Percentiles rank a stretch among this genome's conserved stretches.
Conservation (phyloP, 2,888 invertebrate species). For the Lycocerus yunnanus region DNA sequence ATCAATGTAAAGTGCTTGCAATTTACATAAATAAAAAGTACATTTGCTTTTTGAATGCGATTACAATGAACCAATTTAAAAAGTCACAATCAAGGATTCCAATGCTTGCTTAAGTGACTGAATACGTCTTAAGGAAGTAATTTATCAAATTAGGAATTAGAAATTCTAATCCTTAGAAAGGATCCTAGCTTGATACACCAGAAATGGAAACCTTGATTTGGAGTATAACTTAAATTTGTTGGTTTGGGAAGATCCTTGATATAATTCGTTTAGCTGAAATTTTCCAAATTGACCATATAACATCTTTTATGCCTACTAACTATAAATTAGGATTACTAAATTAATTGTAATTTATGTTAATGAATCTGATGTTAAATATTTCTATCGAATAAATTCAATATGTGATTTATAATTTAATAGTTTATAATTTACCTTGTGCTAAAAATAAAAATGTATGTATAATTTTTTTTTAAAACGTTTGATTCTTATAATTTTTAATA, state of each 20-base stretch:
- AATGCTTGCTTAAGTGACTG: no score
- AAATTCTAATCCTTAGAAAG: no score
- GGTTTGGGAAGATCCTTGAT: no score
- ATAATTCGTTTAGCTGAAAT: no score
- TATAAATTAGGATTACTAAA: not conserved
- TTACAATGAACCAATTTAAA: not conserved
- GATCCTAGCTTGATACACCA: no score
- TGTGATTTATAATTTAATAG: not conserved
- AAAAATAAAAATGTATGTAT: not conserved
- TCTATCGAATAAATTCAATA: not conserved
- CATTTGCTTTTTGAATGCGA: not conserved
- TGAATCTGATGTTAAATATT: not conserved
- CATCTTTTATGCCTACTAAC: not conserved
- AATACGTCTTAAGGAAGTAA: no score
- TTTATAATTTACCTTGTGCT: not conserved
- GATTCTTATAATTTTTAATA: not conserved
- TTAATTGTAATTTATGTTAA: not conserved
- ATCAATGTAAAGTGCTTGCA: not conserved
- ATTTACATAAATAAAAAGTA: not conserved
- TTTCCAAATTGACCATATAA: no score
- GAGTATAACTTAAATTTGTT: no score
- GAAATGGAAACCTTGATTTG: no score
- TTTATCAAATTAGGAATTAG: no score
- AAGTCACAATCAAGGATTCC: not conserved
- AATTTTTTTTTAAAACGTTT: not conserved